Evolutionary conservation across 2,888 invertebrate species (phyloP).

Genomic region (Caradrina kadenii): DNA sequence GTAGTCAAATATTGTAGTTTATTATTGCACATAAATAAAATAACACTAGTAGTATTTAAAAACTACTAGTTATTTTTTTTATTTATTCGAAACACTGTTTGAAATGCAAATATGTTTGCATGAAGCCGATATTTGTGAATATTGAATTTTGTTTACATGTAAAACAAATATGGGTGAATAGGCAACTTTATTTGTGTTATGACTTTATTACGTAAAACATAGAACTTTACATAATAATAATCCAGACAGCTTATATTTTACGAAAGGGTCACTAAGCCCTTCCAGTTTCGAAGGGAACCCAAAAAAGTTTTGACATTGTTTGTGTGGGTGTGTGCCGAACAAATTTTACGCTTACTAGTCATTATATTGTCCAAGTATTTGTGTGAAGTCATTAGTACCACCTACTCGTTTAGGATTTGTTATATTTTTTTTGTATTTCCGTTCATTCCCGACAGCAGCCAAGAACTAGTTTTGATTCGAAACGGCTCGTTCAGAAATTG

Average conservation of each 20-base stretch:
- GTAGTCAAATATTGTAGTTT: background rate
- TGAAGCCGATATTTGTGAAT: constrained; percentile 13
- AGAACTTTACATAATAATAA: constrained; percentile 28
- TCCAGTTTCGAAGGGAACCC: constrained; percentile 63
- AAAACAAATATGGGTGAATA: constrained; percentile 21
- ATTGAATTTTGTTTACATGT: constrained; percentile 21
- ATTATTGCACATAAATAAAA: too few species aligned
- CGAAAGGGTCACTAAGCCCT: constrained; percentile 45
- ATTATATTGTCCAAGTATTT: constrained; percentile 77
- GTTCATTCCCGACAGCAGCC: constrained; percentile 32
- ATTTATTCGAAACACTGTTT: background rate
- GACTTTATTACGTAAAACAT: constrained; percentile 10
- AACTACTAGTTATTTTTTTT: background rate
- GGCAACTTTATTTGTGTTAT: background rate
- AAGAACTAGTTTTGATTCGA: constrained; percentile 58
- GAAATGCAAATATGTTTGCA: constrained; percentile 8
- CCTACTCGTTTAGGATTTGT: constrained; percentile 69
- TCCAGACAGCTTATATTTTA: constrained; percentile 33
- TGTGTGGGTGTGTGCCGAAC: constrained; percentile 72
- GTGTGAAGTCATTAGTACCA: constrained; percentile 76
- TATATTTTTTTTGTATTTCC: constrained; percentile 65
- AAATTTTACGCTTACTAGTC: constrained; percentile 78
- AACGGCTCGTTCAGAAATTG: constrained; percentile 57
- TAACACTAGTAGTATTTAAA: constrained; percentile 5
- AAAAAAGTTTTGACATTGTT: constrained; percentile 61